Evolutionary conservation across 2,797 vertebrate genomes (phyloP), one percentile per base, ranked within the genome.

Genomic region (Ptychobarbus kaznakovi): DNA sequence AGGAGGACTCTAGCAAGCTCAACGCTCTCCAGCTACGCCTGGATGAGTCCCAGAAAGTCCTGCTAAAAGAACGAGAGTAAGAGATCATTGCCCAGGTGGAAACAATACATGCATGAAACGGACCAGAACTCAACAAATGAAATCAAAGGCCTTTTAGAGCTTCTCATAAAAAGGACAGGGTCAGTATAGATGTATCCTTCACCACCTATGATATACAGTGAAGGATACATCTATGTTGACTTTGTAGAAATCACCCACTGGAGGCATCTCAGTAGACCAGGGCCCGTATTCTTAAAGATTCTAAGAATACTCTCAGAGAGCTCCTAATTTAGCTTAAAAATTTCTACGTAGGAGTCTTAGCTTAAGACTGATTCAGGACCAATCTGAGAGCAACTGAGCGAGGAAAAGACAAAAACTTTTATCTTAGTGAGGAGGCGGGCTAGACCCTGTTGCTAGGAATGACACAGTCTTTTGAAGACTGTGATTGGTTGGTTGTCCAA

Each of bases 21-120:
- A 98, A 95, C 0, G 98, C 89, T 22, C 92, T 96, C 61, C 95
- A 97, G 90, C 96, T 99, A 20, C 95, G 98, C 69, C 95, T 99
- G 84, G 98, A 99, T 0, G 97, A 99, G 86, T 97, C 97, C 77
- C 98, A 99, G 91, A 99, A 99, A 91, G 96, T 96, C 90, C 93
- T 97, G 46, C 94, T 96, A 40, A 97, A 97, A 88, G 96, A 97
- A 86, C 88, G 96, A 83, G 96, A 97, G 96, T 97, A 92, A 96
- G 96, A 49, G n/a, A 63, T 58, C 53, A 42, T 20, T 25, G 10
- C n/a, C 38, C 35, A 68, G 40, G 49, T 61, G 42, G n/a, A 42
- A 79, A 42, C 20, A n/a, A 35, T 49, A 46, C 38, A 18, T 44
- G 18, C 20, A 70, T 18, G 11, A 72, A 42, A 44, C 49, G 20